These are phyloP conservation scores for Phortica variegata DNA, from an alignment of 1,140 invertebrate species.

Conservation along the genomic window DNA sequence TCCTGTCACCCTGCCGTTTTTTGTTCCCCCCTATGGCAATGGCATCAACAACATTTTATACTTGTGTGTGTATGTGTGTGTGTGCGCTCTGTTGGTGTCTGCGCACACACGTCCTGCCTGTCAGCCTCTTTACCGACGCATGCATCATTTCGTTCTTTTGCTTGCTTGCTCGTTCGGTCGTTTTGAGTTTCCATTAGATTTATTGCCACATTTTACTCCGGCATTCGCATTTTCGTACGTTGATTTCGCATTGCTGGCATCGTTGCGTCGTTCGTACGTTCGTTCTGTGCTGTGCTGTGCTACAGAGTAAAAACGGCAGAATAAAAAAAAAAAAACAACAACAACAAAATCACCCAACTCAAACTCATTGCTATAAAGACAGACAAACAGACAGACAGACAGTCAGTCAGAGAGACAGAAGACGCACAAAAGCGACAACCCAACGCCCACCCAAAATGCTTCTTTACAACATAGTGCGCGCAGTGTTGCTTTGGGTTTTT, in stretches of 20 bases:
- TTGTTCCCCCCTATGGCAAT: slow-evolving; percentile 12
- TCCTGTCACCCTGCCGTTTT: slow-evolving; percentile 40
- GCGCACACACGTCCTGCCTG: neutral
- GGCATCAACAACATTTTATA: slow-evolving; percentile 19
- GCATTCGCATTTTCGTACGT: slow-evolving; percentile 30
- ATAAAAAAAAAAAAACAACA: neutral
- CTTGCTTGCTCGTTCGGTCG: slow-evolving; percentile 15
- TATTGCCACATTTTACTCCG: slow-evolving; percentile 51
- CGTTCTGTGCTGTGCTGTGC: neutral
- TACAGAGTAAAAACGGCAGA: too few species aligned
- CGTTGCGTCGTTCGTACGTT: too few species aligned
- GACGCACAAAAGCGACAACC: too few species aligned
- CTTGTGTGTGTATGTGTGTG: slow-evolving; percentile 14
- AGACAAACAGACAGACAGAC: too few species aligned
- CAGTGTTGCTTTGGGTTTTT: too few species aligned
- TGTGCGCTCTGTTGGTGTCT: slow-evolving; percentile 16
- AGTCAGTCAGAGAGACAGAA: too few species aligned
- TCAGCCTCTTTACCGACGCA: too few species aligned
- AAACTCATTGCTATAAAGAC: too few species aligned
- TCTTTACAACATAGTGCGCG: too few species aligned
- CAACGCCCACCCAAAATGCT: too few species aligned
- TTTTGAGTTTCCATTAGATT: slow-evolving; percentile 48
- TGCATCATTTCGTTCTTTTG: neutral
- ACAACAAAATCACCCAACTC: too few species aligned
- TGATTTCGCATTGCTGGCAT: too few species aligned